These are phyloP conservation scores for Rotaria socialis DNA, from an alignment of 2,888 invertebrate genomes.

Conservation along the genomic window DNA sequence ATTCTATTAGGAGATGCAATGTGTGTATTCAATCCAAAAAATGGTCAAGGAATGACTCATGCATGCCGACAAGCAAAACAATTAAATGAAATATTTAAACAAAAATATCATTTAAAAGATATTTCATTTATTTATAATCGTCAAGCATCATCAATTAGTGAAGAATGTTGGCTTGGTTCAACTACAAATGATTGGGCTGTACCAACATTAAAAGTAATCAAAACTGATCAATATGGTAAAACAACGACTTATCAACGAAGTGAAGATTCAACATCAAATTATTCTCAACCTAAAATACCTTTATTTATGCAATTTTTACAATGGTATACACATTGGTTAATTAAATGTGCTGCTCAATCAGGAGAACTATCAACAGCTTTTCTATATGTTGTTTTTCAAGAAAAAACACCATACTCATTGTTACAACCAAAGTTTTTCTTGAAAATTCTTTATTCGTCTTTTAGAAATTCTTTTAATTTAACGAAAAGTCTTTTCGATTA, in stretches of 20 bases:
- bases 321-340: constrained; percentile 28
- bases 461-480: neutral
- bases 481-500: neutral
- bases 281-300: neutral
- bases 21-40: constrained; percentile 31
- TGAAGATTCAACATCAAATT: neutral
- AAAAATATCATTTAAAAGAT: neutral
- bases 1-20: neutral
- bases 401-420: constrained; percentile 7
- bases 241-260: neutral
- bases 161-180: constrained; percentile 33
- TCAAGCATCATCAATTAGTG: neutral
- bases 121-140: constrained; percentile 7
- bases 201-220: constrained; percentile 14
- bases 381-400: constrained; percentile 23
- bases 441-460: neutral
- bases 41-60: constrained; percentile 30
- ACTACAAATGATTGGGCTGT: constrained; percentile 28
- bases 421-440: neutral
- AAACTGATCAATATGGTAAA: neutral
- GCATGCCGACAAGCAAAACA: constrained; percentile 12
- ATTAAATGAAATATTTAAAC: neutral
- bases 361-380: constrained; percentile 23
- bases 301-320: constrained; percentile 36
- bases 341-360: neutral